These are phyloP conservation scores for Ptychobarbus kaznakovi DNA, from an alignment of 2,797 vertebrate genomes.

Conservation along the genomic window DNA sequence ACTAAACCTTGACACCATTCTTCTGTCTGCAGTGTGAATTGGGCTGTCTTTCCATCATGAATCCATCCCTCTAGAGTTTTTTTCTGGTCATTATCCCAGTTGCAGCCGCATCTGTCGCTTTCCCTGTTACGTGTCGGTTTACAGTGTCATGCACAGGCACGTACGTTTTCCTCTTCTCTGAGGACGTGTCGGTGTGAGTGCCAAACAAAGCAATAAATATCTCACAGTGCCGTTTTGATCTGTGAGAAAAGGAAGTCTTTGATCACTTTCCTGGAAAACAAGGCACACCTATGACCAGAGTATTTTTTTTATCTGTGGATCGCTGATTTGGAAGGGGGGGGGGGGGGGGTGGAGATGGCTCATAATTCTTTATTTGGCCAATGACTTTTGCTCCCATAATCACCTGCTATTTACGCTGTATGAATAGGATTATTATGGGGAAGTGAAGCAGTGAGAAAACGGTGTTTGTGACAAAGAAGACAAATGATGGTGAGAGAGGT, in stretches of 20 bases:
- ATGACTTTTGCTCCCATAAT: neutral
- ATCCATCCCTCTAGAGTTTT: neutral
- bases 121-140: conserved; percentile 53
- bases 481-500: conserved; percentile 27
- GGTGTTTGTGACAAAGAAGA: conserved; percentile 31
- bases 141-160: conserved; percentile 48
- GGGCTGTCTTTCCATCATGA: neutral
- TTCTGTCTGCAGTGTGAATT: neutral
- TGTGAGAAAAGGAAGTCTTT: conserved; percentile 74
- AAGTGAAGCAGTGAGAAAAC: conserved; percentile 27
- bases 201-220: conserved; percentile 79
- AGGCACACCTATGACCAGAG: conserved; percentile 57
- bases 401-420: neutral
- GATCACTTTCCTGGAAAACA: conserved; percentile 72
- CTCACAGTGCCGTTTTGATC: conserved; percentile 70
- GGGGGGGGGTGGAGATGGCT: conserved; percentile 24
- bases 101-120: conserved; percentile 58
- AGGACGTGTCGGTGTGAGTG: conserved; percentile 60
- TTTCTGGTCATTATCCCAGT: conserved; percentile 5
- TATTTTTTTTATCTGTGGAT: conserved; percentile 62
- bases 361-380: conserved; percentile 11
- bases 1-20: neutral
- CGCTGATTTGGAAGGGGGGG: conserved; percentile 48
- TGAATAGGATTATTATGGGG: neutral
- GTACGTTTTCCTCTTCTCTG: conserved; percentile 55